Evolutionary conservation across 2,797 vertebrate genomes (phyloP).

Genomic region (Clarias laeviceps): DNA sequence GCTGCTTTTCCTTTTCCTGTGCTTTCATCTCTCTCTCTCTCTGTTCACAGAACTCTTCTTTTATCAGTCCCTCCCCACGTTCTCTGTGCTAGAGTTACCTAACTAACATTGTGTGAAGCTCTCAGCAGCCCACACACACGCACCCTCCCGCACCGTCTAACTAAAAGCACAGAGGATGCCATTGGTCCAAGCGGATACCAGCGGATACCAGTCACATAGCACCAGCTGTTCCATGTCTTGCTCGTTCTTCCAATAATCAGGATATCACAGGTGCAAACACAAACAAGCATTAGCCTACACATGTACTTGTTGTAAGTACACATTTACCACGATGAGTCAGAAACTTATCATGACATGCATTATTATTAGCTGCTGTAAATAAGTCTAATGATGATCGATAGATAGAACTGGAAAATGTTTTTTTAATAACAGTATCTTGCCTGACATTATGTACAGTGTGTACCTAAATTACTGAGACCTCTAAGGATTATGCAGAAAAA

Average conservation of each 20-base stretch:
- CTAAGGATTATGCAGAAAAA: neutral
- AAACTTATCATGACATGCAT: neutral
- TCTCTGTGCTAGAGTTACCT: constrained; percentile 62
- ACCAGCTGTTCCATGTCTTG: constrained; percentile 41
- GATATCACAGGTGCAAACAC: constrained; percentile 33
- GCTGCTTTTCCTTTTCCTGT: constrained; percentile 1
- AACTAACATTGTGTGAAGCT: constrained; percentile 62
- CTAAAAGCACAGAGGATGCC: constrained; percentile 40
- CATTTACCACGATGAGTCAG: neutral
- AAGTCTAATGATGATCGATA: neutral
- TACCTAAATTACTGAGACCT: neutral
- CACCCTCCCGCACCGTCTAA: constrained; percentile 48
- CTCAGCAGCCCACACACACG: constrained; percentile 61
- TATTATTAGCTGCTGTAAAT: neutral
- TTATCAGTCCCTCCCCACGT: constrained; percentile 40
- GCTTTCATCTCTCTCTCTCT: constrained; percentile 31
- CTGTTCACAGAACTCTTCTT: constrained; percentile 39
- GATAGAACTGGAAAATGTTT: neutral
- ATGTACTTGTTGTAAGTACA: neutral
- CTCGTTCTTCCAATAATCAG: constrained; percentile 35
- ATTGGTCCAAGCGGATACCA: constrained; percentile 59
- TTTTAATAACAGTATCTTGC: neutral
- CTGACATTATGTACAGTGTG: neutral
- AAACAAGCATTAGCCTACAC: neutral
- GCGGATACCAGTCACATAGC: constrained; percentile 46